Base-by-base conservation (phyloP, 2,797 vertebrate genomes). In the Rhinogobio ventralis region DNA sequence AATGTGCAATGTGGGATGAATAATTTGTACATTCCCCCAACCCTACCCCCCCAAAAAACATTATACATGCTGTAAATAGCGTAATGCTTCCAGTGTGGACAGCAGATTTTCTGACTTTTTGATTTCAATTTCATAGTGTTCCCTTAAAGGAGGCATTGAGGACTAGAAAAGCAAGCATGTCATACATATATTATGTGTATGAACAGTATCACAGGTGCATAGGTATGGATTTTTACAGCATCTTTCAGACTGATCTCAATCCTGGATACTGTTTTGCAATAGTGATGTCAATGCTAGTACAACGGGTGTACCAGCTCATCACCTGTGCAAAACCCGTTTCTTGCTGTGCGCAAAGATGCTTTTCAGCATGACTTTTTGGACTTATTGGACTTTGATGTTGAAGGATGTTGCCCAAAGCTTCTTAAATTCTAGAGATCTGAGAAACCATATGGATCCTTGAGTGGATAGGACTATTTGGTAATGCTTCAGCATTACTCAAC, bases 171-270 rank as follows among this genome's bases (percentile, higher is more conserved):
- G 45, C n/a, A 82, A 64, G 69, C 23, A 36, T 15, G 25, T 5
- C 39, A 64, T 62, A 36, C 53, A 60, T 3, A 60, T 3, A 46
- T 67, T 36, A 10, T 19, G 53, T 66, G 57, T 49, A 64, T 49
- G 42, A 13, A 28, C 42, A 13, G 5, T 46, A 39, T 75, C 20
- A 20, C 15, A 23, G n/a, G 46, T 42, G 71, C 30, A 39, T 67
- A 67, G 23, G 72, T 83, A 53, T 83, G n/a, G 2, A 83, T 23
- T 83, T 51, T 15, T 20, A 51, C 60, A 66, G 30, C 19, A 19
- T 75, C 33, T 42, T 55, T 1, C 1, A 33, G 45, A 39, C 72
- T 67, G 81, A 42, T 82, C 8, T 23, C 28, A 51, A 49, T 82
- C 23, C 39, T 62, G 39, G 42, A 49, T 25, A 13, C 9, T 3